These are phyloP conservation scores for Argya squamiceps DNA, from an alignment of 2,797 vertebrate genomes.

Conservation along the genomic window DNA sequence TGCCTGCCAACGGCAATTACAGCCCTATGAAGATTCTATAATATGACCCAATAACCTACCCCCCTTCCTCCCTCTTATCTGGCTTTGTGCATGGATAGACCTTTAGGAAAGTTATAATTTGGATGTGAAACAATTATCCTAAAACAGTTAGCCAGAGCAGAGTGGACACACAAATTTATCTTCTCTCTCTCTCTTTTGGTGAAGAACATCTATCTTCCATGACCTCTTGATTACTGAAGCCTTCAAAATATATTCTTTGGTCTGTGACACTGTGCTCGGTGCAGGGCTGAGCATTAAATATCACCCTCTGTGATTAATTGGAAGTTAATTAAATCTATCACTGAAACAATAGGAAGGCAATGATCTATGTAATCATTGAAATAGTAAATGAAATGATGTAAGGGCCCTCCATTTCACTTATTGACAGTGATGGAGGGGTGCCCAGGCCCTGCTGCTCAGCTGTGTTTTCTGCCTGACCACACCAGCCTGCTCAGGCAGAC, in stretches of 20 bases:
- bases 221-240: constrained; percentile 86
- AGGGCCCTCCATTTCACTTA: constrained; percentile 83
- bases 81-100: constrained; percentile 66
- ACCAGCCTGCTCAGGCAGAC: constrained; percentile 44
- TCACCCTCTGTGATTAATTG: constrained; percentile 97
- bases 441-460: constrained; percentile 72
- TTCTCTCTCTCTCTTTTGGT: constrained; percentile 76
- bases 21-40: constrained; percentile 63
- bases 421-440: constrained; percentile 95
- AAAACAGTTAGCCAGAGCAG: constrained; percentile 79
- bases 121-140: constrained; percentile 80
- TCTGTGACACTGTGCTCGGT: constrained; percentile 77
- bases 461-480: constrained; percentile 79
- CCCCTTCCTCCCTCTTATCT: constrained; percentile 65
- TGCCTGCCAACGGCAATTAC: constrained; percentile 64
- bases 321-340: constrained; percentile 99
- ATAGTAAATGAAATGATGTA: constrained; percentile 94
- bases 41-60: constrained; percentile 68
- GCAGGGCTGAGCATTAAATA: constrained; percentile 94
- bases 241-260: constrained; percentile 86
- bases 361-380: constrained; percentile 99
- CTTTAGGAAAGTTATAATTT: constrained; percentile 79
- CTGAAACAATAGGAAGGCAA: constrained; percentile 97
- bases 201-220: constrained; percentile 90
- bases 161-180: constrained; percentile 81